Evolutionary conservation across 2,797 vertebrate species (phyloP).

Genomic region (Pitangus sulphuratus): DNA sequence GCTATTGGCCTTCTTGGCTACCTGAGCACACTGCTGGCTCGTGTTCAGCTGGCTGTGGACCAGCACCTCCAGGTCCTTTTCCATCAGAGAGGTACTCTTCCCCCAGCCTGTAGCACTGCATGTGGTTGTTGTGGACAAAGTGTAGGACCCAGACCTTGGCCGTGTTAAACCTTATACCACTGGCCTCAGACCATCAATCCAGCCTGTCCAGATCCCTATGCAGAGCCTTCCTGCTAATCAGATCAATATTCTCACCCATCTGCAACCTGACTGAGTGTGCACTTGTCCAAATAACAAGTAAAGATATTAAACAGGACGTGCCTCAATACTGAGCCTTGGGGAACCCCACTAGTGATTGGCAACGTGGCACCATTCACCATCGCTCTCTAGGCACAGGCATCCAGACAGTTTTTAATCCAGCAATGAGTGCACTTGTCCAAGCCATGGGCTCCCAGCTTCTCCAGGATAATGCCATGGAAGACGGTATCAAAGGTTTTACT

Average conservation of each 20-base stretch:
- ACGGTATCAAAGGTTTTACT: background rate
- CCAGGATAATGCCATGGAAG: background rate
- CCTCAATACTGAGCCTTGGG: background rate
- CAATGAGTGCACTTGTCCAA: background rate
- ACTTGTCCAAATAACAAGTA: background rate
- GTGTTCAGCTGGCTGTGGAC: background rate
- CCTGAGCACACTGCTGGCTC: background rate
- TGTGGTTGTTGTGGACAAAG: background rate
- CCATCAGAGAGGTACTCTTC: too few relatives aligned
- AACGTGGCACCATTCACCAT: background rate
- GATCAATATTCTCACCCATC: background rate
- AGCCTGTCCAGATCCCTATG: background rate
- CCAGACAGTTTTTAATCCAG: background rate
- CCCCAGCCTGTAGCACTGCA: background rate
- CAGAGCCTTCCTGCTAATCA: background rate
- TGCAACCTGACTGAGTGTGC: background rate
- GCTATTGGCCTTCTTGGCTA: background rate
- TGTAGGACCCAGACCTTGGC: too few relatives aligned
- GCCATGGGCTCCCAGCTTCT: background rate
- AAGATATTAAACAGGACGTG: background rate
- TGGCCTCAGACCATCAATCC: background rate
- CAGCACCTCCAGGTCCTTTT: background rate
- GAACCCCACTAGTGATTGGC: background rate
- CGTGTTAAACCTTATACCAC: fast-evolving
- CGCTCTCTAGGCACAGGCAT: background rate